Evolutionary conservation across 2,888 invertebrate genomes (phyloP), one percentile per base, ranked within the genome.

Genomic region (Ornithoptera alexandrae): DNA sequence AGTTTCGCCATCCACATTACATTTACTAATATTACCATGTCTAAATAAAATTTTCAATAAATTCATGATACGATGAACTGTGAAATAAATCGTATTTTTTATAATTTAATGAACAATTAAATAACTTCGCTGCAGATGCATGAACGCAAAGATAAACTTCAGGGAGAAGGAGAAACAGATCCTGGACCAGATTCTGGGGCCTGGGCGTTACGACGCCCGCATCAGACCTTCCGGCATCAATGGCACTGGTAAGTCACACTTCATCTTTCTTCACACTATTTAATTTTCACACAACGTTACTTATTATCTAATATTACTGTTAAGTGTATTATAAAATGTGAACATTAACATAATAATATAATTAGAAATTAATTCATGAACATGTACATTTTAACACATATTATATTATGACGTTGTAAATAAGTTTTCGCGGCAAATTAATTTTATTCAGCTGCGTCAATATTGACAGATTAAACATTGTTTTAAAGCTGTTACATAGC

Each of bases 121-220:
- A 30, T 5, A 30, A 30, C 30, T 30, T 30, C 22, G 22, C 59
- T 62, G 8, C 93, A 96, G 96, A 94, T 96, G 96, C 92, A 94
- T 94, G 93, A 95, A 94, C 91, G 94, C 93, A 84, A 96, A 96
- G 93, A 95, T 96, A 88, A 98, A 98, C 94, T 97, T 97, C 94
- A 95, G 98, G 81, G 97, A 97, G 93, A 97, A 97, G 92, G 98
- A 98, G 93, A 98, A 98, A 90, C 96, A 97, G 93, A 97, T 98
- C 81, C 93, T 98, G 90, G 98, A 98, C 92, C 96, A 96, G 93
- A 98, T 98, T 90, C 94, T 98, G 84, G 97, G 97, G 75, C 96
- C 96, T 74, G 97, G 97, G 77, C 94, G 96, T 78, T 98, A 98
- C 94, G 98, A 98, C 93, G 97, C 97, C 76, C 94, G 98, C 83